Evolutionary conservation across 1,140 invertebrate species (phyloP).

Genomic region (Tachypleus tridentatus): DNA sequence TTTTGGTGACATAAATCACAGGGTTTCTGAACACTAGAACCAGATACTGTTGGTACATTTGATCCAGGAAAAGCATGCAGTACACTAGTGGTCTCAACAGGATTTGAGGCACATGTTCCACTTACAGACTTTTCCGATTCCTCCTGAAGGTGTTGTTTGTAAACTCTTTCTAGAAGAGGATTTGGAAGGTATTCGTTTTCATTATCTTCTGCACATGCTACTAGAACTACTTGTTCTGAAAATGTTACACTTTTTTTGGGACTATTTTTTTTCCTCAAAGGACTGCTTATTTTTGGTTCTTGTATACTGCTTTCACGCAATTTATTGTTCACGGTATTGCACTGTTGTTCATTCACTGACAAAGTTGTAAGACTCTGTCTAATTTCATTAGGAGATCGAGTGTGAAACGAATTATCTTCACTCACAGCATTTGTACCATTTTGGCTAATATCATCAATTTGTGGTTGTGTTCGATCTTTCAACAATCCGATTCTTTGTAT

Average conservation of each 20-base stretch:
- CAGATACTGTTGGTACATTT: conserved; percentile 16
- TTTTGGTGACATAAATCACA: conserved; percentile 79
- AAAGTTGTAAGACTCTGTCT: too few relatives aligned
- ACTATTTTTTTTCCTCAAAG: conserved; percentile 24
- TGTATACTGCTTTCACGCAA: not conserved
- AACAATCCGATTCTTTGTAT: conserved; percentile 22
- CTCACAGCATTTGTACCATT: too few relatives aligned
- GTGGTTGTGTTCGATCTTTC: too few relatives aligned
- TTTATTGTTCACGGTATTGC: conserved; percentile 4
- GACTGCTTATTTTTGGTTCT: not conserved
- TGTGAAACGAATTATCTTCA: too few relatives aligned
- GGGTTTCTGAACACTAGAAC: conserved; percentile 26
- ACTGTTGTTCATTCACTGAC: too few relatives aligned
- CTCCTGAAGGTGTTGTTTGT: conserved; percentile 49
- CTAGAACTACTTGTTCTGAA: conserved; percentile 81
- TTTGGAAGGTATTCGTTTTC: conserved; percentile 77
- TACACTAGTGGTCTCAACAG: not conserved
- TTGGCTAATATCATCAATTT: too few relatives aligned
- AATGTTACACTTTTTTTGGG: conserved; percentile 83
- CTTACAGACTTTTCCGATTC: conserved; percentile 29
- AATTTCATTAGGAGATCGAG: too few relatives aligned
- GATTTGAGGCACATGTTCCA: conserved; percentile 1
- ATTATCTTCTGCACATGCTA: conserved; percentile 79
- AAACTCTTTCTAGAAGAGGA: conserved; percentile 71
- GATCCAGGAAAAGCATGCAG: conserved; percentile 25